A percentile compares a stretch with the other conserved stretches of the same genome.
Evolutionary conservation across 1,140 invertebrate genomes (phyloP).

Genomic region (Ephestia elutella): DNA sequence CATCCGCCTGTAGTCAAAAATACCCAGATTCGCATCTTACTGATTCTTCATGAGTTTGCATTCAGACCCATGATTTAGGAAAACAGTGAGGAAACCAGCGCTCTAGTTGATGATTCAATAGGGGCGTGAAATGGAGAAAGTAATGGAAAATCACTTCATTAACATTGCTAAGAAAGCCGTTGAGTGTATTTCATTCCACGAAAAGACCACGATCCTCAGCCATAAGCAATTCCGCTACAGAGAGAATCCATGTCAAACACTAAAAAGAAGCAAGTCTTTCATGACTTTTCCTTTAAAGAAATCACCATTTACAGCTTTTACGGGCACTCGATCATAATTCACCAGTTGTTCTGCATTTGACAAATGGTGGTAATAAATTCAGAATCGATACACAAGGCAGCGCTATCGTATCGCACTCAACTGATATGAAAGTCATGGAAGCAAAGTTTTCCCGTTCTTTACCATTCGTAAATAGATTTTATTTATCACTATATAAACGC

Average conservation of each 20-base stretch:
- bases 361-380: slow-evolving; percentile 3
- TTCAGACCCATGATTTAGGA: too few species aligned
- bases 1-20: too few species aligned
- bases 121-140: too few species aligned
- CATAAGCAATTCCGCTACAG: too few species aligned
- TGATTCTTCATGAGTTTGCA: too few species aligned
- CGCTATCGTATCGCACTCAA: background rate
- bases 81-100: too few species aligned
- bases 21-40: too few species aligned
- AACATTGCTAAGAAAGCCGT: too few species aligned
- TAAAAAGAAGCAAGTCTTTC: background rate
- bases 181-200: too few species aligned
- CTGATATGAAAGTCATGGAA: slow-evolving; percentile 69
- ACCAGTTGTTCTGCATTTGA: background rate
- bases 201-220: too few species aligned
- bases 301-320: slow-evolving; percentile 16
- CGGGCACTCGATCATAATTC: background rate
- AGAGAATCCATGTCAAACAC: background rate
- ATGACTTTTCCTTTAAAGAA: background rate
- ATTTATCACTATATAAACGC: slow-evolving; percentile 53
- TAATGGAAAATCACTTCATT: too few species aligned
- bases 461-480: slow-evolving; percentile 66
- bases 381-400: background rate
- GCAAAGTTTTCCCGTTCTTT: slow-evolving; percentile 68
- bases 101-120: too few species aligned